A percentile compares a stretch with the other conserved stretches of the same genome.
phyloP scores from a whole-genome alignment of 2,797 vertebrate species.

The Denticeps clupeoides region DNA sequence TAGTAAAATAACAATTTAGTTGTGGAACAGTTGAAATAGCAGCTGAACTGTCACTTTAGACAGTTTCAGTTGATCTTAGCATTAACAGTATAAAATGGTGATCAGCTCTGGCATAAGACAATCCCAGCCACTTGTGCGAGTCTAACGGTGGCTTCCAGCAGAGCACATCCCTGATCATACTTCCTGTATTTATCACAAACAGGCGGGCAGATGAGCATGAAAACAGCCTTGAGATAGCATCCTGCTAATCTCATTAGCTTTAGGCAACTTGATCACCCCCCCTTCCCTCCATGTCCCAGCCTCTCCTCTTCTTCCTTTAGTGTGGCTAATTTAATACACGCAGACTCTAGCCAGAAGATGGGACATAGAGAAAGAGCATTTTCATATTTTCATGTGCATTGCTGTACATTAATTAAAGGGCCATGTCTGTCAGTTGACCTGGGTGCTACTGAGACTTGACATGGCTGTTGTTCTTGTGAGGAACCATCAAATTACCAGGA shows the following conservation, averaged over 20 bases:
- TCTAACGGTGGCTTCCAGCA: slow-evolving; percentile 22
- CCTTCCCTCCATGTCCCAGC: background rate
- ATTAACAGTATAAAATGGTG: too few relatives aligned
- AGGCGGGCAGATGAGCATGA: slow-evolving; percentile 41
- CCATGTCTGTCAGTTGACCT: background rate
- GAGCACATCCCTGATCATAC: slow-evolving; percentile 25
- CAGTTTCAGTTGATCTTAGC: too few relatives aligned
- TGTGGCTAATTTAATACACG: slow-evolving; percentile 51
- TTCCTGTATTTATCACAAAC: slow-evolving; percentile 51
- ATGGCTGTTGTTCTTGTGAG: slow-evolving; percentile 1
- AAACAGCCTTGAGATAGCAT: slow-evolving; percentile 45
- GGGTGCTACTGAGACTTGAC: background rate
- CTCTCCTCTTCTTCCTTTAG: slow-evolving; percentile 17
- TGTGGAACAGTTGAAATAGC: too few relatives aligned
- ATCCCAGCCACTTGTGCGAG: slow-evolving; percentile 31
- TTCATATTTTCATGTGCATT: slow-evolving; percentile 43
- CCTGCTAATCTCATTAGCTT: slow-evolving; percentile 52
- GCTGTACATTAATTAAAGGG: too few relatives aligned
- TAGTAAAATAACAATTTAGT: too few relatives aligned
- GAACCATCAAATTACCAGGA: slow-evolving; percentile 7
- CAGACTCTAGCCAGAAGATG: slow-evolving; percentile 10
- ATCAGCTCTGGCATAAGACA: too few relatives aligned
- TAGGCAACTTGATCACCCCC: slow-evolving; percentile 30
- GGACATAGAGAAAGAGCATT: background rate
- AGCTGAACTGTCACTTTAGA: too few relatives aligned